Conservation (phyloP, 23 tunicate species). For the Aplidium turbinatum region DNA sequence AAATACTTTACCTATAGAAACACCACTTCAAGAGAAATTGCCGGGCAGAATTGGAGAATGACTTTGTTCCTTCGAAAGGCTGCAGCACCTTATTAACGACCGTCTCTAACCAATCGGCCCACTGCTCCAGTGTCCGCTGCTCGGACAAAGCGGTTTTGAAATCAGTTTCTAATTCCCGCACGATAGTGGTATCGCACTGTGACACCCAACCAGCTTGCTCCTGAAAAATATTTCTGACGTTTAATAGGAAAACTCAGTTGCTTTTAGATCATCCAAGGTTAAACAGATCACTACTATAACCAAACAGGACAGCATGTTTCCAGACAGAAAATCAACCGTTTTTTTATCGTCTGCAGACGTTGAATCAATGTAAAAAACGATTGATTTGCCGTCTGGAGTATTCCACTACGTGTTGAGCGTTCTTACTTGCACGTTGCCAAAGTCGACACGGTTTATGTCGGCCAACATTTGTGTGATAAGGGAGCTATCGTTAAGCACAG, state of each 20-base stretch:
- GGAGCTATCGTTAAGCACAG: constrained; percentile 82
- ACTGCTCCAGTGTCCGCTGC: constrained; percentile 83
- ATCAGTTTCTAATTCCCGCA: constrained; percentile 71
- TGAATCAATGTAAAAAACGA: too few relatives aligned
- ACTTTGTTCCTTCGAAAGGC: constrained; percentile 55
- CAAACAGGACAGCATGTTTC: too few relatives aligned
- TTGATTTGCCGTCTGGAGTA: too few relatives aligned
- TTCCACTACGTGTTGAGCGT: too few relatives aligned
- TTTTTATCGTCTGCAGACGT: too few relatives aligned
- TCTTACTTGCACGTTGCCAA: constrained; percentile 89
- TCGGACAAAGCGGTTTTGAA: constrained; percentile 78
- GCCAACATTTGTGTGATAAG: constrained; percentile 91
- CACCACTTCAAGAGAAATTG: constrained; percentile 97
- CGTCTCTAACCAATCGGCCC: constrained; percentile 95
- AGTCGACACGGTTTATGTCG: constrained; percentile 94
- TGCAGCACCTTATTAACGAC: constrained; percentile 69
- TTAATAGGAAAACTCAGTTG: too few relatives aligned
- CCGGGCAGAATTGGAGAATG: constrained; percentile 67
- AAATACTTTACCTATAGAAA: constrained; percentile 99
- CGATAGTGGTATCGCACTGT: constrained; percentile 71
- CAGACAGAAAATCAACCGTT: too few relatives aligned
- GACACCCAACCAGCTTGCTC: constrained; percentile 99
- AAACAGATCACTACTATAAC: too few relatives aligned
- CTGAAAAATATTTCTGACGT: too few relatives aligned
- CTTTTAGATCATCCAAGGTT: too few relatives aligned